Percentiles rank a stretch among this genome's conserved stretches.
These are phyloP conservation scores for Hemibagrus wyckioides DNA, from an alignment of 2,113 vertebrate species.

Conservation along the genomic window DNA sequence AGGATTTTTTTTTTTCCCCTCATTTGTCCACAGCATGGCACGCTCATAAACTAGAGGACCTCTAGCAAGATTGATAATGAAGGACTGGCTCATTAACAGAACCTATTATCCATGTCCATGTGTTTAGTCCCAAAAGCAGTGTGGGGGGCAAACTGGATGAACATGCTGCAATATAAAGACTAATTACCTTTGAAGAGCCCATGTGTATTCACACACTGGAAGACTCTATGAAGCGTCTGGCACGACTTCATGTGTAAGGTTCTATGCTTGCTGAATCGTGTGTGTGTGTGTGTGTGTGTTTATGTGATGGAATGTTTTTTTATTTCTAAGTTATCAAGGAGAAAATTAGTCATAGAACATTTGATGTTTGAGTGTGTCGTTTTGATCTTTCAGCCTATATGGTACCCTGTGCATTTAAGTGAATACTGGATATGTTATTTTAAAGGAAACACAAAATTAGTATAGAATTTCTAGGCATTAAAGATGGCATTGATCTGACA, in stretches of 20 bases:
- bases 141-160: slow-evolving; percentile 71
- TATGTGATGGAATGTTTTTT: not conserved
- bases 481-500: not conserved
- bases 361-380: not conserved
- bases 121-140: slow-evolving; percentile 73
- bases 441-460: not conserved
- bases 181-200: slow-evolving; percentile 77
- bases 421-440: not conserved
- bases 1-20: slow-evolving; percentile 61
- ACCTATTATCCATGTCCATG: slow-evolving; percentile 80
- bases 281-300: slow-evolving; percentile 42
- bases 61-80: slow-evolving; percentile 80
- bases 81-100: slow-evolving; percentile 81
- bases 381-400: not conserved
- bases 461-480: not conserved
- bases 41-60: slow-evolving; percentile 63
- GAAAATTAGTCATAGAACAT: not conserved
- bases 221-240: slow-evolving; percentile 63
- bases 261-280: slow-evolving; percentile 61
- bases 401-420: not conserved
- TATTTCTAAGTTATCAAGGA: not conserved
- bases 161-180: slow-evolving; percentile 78
- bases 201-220: slow-evolving; percentile 66
- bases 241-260: slow-evolving; percentile 62
- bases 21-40: slow-evolving; percentile 67